Base-by-base conservation (phyloP, 1,140 invertebrate species). In the Reticulitermes speratus region DNA sequence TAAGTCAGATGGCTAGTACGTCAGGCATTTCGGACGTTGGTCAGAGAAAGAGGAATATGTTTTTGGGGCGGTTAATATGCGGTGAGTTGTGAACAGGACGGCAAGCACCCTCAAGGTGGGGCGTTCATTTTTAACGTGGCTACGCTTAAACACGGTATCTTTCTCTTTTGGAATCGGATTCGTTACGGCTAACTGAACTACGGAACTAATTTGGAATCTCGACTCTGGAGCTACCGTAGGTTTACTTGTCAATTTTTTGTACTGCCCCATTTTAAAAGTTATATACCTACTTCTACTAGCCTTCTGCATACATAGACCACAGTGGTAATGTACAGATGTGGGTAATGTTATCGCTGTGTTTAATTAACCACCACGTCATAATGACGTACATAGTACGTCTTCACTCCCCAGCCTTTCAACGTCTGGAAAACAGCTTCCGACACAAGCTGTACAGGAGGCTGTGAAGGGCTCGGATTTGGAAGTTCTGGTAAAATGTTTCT, bases 111-210 rank as follows among this genome's bases (percentile, higher is more conserved):
- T 75, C 65, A 30, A 75, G 65, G 65, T 30, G 65, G 25, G 65
- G 65, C 65, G 65, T 75, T 75, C 65, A 75, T 75, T 75, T 75
- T 75, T 75, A 75, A 75, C 65, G 65, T 75, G 65, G 65, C n/a
- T 75, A 75, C 65, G 65, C 65, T 75, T 30, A n/a, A 75, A 75
- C 65, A 75, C n/a, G 65, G 65, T 75, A 75, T 75, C 65, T 75
- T 75, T 75, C 65, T 75, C 65, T 75, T 75, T 75, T 75, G 65
- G 65, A 75, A 75, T 75, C 65, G n/a, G 65, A 75, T 75, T 75
- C 65, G 65, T 75, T 75, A 75, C 65, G n/a, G 65, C 65, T 75
- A 75, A 75, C 65, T n/a, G 65, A 75, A 30, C 25, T 30, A 75
- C 65, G 65, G 65, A 75, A 75, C 65, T 25, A 75, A 75, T 75